Evolutionary conservation across 2,888 invertebrate species (phyloP).

Genomic region (Pyrgus malvae): DNA sequence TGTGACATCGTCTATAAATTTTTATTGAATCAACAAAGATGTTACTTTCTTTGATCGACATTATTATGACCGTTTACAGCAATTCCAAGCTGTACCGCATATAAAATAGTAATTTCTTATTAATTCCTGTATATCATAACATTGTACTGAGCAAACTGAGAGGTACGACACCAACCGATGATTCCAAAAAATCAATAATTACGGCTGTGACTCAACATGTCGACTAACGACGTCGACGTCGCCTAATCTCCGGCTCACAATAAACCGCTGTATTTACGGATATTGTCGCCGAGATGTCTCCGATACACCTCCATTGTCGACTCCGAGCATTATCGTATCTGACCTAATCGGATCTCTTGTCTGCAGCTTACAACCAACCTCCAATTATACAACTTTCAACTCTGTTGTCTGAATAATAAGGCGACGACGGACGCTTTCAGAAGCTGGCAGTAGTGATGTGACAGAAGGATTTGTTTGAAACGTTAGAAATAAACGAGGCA

Average conservation of each 20-base stretch:
- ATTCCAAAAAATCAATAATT: slow-evolving; percentile 1
- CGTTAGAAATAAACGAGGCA: slow-evolving; percentile 73
- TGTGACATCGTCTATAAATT: too few species aligned
- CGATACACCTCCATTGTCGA: slow-evolving; percentile 66
- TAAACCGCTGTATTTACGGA: slow-evolving; percentile 66
- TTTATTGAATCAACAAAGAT: too few species aligned
- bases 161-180: too few species aligned
- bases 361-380: slow-evolving; percentile 33
- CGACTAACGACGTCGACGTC: slow-evolving; percentile 16
- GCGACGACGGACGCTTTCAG: slow-evolving; percentile 12
- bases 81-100: too few species aligned
- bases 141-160: too few species aligned
- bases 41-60: too few species aligned
- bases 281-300: slow-evolving; percentile 58
- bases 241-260: slow-evolving; percentile 49
- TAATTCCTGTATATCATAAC: too few species aligned
- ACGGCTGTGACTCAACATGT: slow-evolving; percentile 20
- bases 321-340: slow-evolving; percentile 67
- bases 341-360: slow-evolving; percentile 72
- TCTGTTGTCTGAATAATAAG: slow-evolving; percentile 35
- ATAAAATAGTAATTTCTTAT: too few species aligned
- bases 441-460: slow-evolving; percentile 49
- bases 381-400: slow-evolving; percentile 33
- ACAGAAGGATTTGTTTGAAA: slow-evolving; percentile 72
- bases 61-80: too few species aligned